Evolutionary conservation across 2,888 invertebrate species (phyloP).

Genomic region (Chironomus riparius): DNA sequence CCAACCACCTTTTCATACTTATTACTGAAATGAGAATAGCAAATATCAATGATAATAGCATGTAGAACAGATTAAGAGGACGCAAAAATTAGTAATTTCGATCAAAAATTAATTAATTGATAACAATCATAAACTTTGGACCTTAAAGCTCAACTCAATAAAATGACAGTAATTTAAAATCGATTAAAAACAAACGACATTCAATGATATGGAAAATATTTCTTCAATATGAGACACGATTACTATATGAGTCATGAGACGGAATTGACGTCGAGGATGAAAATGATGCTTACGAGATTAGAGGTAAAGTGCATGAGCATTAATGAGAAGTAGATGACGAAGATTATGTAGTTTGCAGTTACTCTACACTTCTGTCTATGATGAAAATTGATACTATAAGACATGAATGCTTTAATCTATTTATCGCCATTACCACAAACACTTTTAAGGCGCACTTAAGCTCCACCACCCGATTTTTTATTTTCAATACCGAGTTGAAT

Average conservation of each 20-base stretch:
- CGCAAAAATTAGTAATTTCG: constrained; percentile 13
- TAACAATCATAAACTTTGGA: constrained; percentile 26
- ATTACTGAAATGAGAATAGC: too few species aligned
- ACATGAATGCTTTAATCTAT: not conserved
- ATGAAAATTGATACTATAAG: not conserved
- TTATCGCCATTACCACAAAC: not conserved
- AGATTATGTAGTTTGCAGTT: not conserved
- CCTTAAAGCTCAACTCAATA: constrained; percentile 3
- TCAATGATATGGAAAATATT: not conserved
- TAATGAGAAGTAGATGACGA: not conserved
- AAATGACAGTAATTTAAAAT: constrained; percentile 27
- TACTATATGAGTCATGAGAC: not conserved
- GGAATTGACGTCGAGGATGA: not conserved
- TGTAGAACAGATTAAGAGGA: not conserved
- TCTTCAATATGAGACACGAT: not conserved
- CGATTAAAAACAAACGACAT: constrained; percentile 16
- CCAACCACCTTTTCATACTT: too few species aligned
- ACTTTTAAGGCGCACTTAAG: not conserved
- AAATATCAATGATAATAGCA: not conserved
- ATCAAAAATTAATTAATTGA: constrained; percentile 27
- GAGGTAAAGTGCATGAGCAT: not conserved
- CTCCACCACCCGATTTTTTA: not conserved
- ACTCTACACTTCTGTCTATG: not conserved
- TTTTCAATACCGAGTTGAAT: too few species aligned
- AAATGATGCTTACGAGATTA: not conserved